These are phyloP conservation scores for Drosophila asahinai DNA, from an alignment of 1,140 invertebrate genomes.

Conservation along the genomic window DNA sequence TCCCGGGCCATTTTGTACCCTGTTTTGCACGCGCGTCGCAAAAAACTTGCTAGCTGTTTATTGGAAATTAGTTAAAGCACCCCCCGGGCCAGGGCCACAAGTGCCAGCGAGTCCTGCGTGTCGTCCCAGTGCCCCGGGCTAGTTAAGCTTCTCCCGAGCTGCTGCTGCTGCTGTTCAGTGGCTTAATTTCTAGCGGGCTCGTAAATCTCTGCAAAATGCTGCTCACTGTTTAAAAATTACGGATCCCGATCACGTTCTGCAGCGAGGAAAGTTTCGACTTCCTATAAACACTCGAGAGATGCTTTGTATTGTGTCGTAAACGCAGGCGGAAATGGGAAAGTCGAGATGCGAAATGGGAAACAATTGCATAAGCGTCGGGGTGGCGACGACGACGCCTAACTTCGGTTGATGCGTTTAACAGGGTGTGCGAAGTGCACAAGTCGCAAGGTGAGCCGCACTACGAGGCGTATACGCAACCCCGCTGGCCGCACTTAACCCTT, in stretches of 20 bases:
- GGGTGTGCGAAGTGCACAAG: constrained; percentile 35
- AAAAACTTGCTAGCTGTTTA: constrained; percentile 70
- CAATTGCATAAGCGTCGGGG: constrained; percentile 38
- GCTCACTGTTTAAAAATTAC: constrained; percentile 56
- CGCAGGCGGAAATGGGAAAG: constrained; percentile 27
- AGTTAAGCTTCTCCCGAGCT: constrained; percentile 41
- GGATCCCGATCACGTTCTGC: constrained; percentile 63
- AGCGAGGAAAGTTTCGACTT: constrained; percentile 56
- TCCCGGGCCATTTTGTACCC: constrained; percentile 54
- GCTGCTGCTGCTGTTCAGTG: constrained; percentile 39
- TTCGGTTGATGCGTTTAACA: constrained; percentile 37
- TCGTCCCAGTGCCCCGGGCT: constrained; percentile 24
- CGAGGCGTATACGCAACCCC: constrained; percentile 61
- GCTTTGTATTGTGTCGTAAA: constrained; percentile 45
- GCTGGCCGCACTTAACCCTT: constrained; percentile 35
- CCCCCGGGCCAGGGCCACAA: constrained; percentile 21
- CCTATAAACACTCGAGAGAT: constrained; percentile 63
- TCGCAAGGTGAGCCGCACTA: constrained; percentile 40
- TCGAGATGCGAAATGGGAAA: constrained; percentile 28
- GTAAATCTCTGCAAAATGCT: constrained; percentile 68
- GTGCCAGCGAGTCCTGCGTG: constrained; percentile 4
- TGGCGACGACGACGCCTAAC: neutral
- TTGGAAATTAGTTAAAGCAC: constrained; percentile 76
- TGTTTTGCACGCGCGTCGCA: constrained; percentile 57
- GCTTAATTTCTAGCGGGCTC: constrained; percentile 64